Percentiles rank a stretch among this genome's conserved stretches.
These are phyloP conservation scores for Desmophyllum pertusum DNA, from an alignment of 92 coral and sea anemone species.

Conservation along the genomic window DNA sequence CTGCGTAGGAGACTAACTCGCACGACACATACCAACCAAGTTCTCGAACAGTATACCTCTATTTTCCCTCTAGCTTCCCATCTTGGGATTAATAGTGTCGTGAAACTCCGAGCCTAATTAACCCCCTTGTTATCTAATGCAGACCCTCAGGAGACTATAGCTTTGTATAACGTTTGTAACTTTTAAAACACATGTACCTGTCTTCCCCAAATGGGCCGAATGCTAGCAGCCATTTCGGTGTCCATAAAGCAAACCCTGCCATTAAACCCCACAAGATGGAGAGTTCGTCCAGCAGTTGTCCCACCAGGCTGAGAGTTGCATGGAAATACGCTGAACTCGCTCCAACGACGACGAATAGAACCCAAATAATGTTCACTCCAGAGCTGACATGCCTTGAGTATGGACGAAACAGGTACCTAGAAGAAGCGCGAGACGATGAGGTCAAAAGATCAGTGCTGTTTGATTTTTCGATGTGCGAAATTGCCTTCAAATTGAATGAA, in stretches of 20 bases:
- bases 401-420: slow-evolving; percentile 88
- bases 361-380: slow-evolving; percentile 81
- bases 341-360: slow-evolving; percentile 82
- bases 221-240: slow-evolving; percentile 86
- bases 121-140: too few relatives aligned
- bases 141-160: too few relatives aligned
- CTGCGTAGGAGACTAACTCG: too few relatives aligned
- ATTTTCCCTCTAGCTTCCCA: too few relatives aligned
- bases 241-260: slow-evolving; percentile 93
- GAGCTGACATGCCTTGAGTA: slow-evolving; percentile 84
- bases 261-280: slow-evolving; percentile 94
- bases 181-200: slow-evolving; percentile 5
- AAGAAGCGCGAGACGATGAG: background rate
- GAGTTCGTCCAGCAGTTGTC: slow-evolving; percentile 91
- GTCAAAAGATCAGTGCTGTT: background rate
- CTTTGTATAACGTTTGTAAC: too few relatives aligned
- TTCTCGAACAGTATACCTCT: too few relatives aligned
- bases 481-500: background rate
- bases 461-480: background rate
- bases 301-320: slow-evolving; percentile 96
- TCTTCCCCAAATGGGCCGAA: slow-evolving; percentile 23
- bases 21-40: too few relatives aligned
- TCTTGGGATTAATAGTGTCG: too few relatives aligned
- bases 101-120: too few relatives aligned
- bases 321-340: slow-evolving; percentile 94